Evolutionary conservation across 2,888 invertebrate genomes (phyloP).

Genomic region (Lepeophtheirus nordmannii): DNA sequence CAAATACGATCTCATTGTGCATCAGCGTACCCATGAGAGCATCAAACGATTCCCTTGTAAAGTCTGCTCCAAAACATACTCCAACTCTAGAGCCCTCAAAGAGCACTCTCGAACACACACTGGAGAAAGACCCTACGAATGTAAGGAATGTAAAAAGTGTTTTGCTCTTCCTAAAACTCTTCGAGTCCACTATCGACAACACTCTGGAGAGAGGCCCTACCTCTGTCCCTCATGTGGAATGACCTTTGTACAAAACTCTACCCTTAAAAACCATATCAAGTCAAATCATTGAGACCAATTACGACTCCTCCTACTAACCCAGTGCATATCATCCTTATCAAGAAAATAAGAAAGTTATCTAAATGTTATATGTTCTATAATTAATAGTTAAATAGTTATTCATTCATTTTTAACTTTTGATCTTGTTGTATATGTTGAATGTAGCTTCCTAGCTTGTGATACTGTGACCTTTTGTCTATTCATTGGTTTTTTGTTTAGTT

Average conservation of each 20-base stretch:
- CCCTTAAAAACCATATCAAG: conserved; percentile 13
- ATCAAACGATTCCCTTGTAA: conserved; percentile 35
- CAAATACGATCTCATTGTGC: conserved; percentile 34
- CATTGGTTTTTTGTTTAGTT: no score
- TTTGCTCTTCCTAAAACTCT: conserved; percentile 20
- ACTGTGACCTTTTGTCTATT: no score
- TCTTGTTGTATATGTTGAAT: no score
- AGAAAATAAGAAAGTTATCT: no score
- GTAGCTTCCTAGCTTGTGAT: no score
- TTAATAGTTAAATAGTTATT: no score
- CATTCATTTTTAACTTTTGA: no score
- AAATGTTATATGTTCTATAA: no score
- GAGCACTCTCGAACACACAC: conserved; percentile 30
- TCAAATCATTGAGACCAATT: not conserved
- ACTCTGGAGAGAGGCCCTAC: conserved; percentile 19
- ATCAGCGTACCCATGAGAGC: conserved; percentile 33
- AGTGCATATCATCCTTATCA: no score
- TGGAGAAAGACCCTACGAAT: conserved; percentile 28
- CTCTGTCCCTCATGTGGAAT: conserved; percentile 15
- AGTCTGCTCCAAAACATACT: conserved; percentile 34
- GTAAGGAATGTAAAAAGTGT: conserved; percentile 34
- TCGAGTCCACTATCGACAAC: conserved; percentile 11
- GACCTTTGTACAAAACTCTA: conserved; percentile 21
- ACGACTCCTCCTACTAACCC: no score
- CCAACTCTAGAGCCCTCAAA: conserved; percentile 36